These are phyloP conservation scores for Phyllotis vaccarum DNA, from an alignment of 2,797 vertebrate genomes.

Conservation along the genomic window DNA sequence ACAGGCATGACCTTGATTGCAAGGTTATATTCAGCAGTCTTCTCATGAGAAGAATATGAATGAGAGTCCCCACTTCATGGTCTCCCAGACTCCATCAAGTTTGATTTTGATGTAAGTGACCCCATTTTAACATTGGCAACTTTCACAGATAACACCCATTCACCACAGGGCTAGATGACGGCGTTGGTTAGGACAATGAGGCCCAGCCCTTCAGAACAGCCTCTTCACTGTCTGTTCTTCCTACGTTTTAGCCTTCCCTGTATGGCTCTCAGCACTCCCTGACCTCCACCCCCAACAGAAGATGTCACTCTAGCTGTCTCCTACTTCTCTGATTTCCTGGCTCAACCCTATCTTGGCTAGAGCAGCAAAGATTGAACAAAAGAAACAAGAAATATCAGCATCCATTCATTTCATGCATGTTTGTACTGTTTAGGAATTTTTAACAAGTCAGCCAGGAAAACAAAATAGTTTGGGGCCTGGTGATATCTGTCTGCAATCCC, in stretches of 20 bases:
- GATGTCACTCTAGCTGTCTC: background rate
- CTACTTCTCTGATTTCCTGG: background rate
- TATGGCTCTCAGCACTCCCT: too few species aligned
- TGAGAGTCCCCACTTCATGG: background rate
- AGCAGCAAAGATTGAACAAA: background rate
- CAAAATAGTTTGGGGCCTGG: background rate
- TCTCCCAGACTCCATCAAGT: background rate
- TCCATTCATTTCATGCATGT: background rate
- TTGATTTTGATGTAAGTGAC: background rate
- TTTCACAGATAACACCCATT: background rate
- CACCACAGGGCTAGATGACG: background rate
- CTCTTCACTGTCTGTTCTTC: background rate
- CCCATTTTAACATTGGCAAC: background rate
- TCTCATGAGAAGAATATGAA: background rate
- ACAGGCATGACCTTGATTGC: background rate
- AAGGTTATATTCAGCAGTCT: background rate
- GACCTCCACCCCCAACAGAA: background rate
- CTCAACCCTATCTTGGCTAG: background rate
- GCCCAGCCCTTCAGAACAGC: background rate
- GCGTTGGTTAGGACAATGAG: background rate
- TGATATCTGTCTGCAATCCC: background rate
- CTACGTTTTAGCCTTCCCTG: background rate
- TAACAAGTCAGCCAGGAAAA: background rate
- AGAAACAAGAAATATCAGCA: background rate
- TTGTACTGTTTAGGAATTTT: background rate